Conservation (phyloP, 2,113 vertebrate species). For the Bagarius yarrelli region DNA sequence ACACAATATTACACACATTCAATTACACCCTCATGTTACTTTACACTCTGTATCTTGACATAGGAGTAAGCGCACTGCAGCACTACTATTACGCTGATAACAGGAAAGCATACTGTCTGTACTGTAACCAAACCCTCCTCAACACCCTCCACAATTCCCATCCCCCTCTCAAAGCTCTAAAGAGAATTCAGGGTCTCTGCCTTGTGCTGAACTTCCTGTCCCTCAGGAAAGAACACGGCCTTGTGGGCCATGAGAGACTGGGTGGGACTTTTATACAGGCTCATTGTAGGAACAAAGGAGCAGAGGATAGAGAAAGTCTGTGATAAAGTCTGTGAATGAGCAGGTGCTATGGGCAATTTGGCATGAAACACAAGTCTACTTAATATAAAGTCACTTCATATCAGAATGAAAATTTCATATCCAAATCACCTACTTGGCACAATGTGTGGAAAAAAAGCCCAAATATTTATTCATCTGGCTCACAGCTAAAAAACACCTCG, state of each 20-base stretch:
- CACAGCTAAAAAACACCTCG: constrained; percentile 6
- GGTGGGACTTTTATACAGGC: constrained; percentile 43
- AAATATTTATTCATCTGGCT: constrained; percentile 13
- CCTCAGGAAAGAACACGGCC: constrained; percentile 61
- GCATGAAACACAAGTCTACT: constrained; percentile 15
- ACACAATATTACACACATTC: neutral
- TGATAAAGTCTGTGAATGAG: constrained; percentile 15
- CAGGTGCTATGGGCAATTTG: constrained; percentile 35
- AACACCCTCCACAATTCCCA: constrained; percentile 12
- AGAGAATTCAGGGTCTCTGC: constrained; percentile 65
- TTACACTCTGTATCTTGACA: neutral
- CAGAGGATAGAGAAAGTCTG: constrained; percentile 26
- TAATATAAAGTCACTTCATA: neutral
- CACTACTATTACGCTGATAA: constrained; percentile 11
- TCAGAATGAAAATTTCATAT: neutral
- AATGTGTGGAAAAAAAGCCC: neutral
- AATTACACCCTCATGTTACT: neutral
- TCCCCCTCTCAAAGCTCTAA: constrained; percentile 47
- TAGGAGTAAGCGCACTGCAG: constrained; percentile 1
- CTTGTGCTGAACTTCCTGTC: constrained; percentile 65
- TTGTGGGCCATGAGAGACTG: constrained; percentile 45
- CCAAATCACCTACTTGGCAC: constrained; percentile 14
- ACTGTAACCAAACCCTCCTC: constrained; percentile 40
- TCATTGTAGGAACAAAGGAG: constrained; percentile 43
- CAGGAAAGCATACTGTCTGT: neutral